These are phyloP conservation scores for Synanthedon tipuliformis DNA, from an alignment of 2,888 invertebrate species.

Conservation along the genomic window DNA sequence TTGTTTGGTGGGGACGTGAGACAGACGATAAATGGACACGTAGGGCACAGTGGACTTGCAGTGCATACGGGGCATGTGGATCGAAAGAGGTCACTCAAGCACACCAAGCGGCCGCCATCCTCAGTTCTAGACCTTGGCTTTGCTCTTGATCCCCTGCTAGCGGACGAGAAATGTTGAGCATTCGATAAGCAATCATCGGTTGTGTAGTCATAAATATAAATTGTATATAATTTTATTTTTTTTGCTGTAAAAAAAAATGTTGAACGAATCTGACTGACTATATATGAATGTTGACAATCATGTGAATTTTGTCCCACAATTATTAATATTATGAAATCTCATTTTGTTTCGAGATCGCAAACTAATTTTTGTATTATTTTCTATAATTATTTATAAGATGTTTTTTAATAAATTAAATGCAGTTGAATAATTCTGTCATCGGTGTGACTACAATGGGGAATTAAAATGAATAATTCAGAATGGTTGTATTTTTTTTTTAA, in stretches of 20 bases:
- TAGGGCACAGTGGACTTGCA: conserved; percentile 13
- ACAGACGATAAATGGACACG: conserved; percentile 41
- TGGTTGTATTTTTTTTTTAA: conserved; percentile 59
- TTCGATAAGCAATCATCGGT: conserved; percentile 42
- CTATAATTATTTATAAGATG: conserved; percentile 67
- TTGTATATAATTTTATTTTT: conserved; percentile 59
- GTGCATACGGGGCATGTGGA: conserved; percentile 12
- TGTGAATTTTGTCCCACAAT: conserved; percentile 44
- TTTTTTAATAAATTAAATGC: conserved; percentile 29
- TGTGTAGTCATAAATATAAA: conserved; percentile 49
- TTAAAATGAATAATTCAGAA: conserved; percentile 52
- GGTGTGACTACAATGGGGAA: conserved; percentile 33
- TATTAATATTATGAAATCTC: conserved; percentile 51
- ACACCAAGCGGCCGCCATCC: conserved; percentile 30
- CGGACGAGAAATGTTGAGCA: conserved; percentile 64
- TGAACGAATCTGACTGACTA: conserved; percentile 38
- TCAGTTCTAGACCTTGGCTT: conserved; percentile 52
- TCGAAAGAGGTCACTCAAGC: conserved; percentile 18
- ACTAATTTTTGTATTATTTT: conserved; percentile 68
- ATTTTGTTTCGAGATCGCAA: conserved; percentile 41
- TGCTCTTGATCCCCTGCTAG: conserved; percentile 56
- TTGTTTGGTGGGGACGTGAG: conserved; percentile 37
- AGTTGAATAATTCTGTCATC: conserved; percentile 15
- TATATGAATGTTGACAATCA: conserved; percentile 39
- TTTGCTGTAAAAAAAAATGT: conserved; percentile 33